These are phyloP conservation scores for Sebastolobus alascanus DNA, from an alignment of 2,797 vertebrate species.

Conservation along the genomic window DNA sequence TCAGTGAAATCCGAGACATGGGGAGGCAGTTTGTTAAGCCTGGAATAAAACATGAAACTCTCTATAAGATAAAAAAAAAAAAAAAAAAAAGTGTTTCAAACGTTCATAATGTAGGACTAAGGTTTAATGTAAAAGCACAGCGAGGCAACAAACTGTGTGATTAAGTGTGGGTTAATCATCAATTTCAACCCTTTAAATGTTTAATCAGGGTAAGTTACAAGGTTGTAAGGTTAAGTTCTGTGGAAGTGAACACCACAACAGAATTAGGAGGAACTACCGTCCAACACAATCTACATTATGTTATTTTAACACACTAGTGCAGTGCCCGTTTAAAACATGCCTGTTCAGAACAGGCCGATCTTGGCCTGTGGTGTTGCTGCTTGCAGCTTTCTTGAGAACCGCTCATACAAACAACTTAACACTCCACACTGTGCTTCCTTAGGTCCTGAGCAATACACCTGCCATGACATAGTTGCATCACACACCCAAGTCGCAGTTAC, in stretches of 20 bases:
- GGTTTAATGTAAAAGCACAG: background rate
- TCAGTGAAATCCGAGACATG: constrained; percentile 59
- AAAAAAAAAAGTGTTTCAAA: background rate
- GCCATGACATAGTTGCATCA: no score
- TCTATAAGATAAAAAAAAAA: background rate
- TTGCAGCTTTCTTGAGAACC: no score
- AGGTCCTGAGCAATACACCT: no score
- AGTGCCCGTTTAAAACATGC: no score
- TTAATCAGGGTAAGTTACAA: constrained; percentile 1
- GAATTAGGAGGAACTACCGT: background rate
- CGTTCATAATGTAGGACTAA: background rate
- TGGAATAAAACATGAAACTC: constrained; percentile 6
- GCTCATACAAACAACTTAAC: background rate
- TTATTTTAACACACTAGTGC: no score
- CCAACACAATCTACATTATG: no score
- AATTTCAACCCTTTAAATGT: background rate
- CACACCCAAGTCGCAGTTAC: no score
- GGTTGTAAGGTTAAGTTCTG: background rate
- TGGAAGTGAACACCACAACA: background rate
- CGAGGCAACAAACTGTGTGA: background rate
- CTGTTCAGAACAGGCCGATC: no score
- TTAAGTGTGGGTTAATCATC: background rate
- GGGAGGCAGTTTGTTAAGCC: constrained; percentile 16
- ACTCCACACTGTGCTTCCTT: no score
- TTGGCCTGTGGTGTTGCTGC: no score